Conservation (phyloP, 2,888 invertebrate species). For the Nephrotoma appendiculata region DNA sequence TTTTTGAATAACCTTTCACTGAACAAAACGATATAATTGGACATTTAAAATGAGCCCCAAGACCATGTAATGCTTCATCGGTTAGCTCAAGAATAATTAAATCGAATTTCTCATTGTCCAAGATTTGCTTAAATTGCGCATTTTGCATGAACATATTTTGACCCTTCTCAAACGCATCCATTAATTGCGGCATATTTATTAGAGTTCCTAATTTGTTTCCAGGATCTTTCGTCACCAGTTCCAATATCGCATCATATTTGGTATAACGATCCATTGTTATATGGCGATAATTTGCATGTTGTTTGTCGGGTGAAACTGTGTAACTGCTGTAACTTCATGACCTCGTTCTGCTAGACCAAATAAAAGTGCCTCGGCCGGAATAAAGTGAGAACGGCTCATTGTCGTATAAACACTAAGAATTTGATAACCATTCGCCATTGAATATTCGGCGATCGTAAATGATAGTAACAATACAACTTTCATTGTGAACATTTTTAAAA, state of each 20-base stretch:
- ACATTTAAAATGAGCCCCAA: constrained; percentile 24
- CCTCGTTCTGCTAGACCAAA: background rate
- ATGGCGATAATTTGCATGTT: background rate
- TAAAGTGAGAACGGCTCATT: background rate
- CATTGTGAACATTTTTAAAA: background rate
- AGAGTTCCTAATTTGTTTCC: background rate
- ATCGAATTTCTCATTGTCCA: constrained; percentile 20
- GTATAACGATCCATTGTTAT: background rate
- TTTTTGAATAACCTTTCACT: background rate
- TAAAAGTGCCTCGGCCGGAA: background rate
- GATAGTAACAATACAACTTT: background rate
- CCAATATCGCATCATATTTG: background rate
- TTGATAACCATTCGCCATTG: background rate
- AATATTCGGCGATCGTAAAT: background rate
- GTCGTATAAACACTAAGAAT: background rate
- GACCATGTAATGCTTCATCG: constrained; percentile 26
- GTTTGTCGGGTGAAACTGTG: background rate
- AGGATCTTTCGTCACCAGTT: background rate
- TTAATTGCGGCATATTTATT: background rate
- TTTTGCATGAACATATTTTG: constrained; percentile 12
- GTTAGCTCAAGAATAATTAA: constrained; percentile 22
- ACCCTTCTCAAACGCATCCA: background rate
- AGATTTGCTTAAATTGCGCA: constrained; percentile 15
- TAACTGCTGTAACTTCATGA: background rate
- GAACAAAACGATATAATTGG: constrained; percentile 14